Conservation (phyloP, 2,888 invertebrate genomes). For the Celastrina argiolus region DNA sequence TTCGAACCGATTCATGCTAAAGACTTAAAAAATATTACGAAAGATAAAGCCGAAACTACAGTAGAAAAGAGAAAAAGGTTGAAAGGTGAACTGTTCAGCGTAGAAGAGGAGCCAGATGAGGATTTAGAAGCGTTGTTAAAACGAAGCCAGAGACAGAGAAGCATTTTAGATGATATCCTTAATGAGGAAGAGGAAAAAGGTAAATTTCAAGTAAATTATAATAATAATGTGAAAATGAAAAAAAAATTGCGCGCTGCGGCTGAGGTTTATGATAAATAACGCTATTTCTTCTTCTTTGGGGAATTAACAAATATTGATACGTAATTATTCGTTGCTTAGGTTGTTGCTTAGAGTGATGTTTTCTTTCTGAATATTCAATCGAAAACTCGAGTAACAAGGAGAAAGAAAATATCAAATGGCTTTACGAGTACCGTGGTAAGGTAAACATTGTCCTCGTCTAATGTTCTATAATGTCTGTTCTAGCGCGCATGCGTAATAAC, state of each 20-base stretch:
- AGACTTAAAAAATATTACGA: conserved; percentile 59
- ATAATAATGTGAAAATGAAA: conserved; percentile 47
- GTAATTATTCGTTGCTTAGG: conserved; percentile 37
- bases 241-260: conserved; percentile 54
- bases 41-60: conserved; percentile 59
- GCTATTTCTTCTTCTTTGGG: conserved; percentile 59
- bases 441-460: conserved; percentile 46
- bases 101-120: conserved; percentile 77
- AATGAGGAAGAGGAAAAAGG: conserved; percentile 79
- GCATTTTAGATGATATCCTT: conserved; percentile 83
- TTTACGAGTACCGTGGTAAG: conserved; percentile 27
- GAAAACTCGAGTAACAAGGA: not conserved
- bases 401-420: conserved; percentile 31
- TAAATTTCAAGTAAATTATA: conserved; percentile 60
- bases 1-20: conserved; percentile 48
- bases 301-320: conserved; percentile 39
- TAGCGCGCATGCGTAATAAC: conserved; percentile 79
- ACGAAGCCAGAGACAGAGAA: conserved; percentile 83
- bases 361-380: conserved; percentile 39
- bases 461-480: conserved; percentile 74
- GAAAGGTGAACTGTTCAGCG: conserved; percentile 49
- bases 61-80: conserved; percentile 58
- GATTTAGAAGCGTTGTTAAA: conserved; percentile 80
- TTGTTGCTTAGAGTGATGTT: conserved; percentile 45
- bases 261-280: conserved; percentile 57